Base-by-base conservation (phyloP, 2,888 invertebrate species). In the Mamestra brassicae region DNA sequence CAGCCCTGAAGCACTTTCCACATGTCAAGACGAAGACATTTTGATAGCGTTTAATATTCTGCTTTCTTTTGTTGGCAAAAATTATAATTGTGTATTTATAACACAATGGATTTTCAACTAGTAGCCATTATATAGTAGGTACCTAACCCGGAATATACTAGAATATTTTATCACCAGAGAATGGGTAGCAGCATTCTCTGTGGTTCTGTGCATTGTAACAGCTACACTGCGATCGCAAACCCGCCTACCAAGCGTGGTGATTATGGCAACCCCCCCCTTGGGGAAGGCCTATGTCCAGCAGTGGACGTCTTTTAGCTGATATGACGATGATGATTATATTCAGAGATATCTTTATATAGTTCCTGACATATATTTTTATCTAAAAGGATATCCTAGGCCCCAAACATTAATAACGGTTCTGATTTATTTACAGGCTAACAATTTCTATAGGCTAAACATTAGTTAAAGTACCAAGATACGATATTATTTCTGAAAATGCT, bases 381-480 rank as follows among this genome's bases (percentile, higher is more conserved):
- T 78, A 69, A 78, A 79, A 75, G 80, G 80, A 85, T 76, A 84
- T 76, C 78, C 80, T 79, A 73, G 71, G 78, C 74, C 78, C 84
- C 83, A 47, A 72, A 87, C 89, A 91, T 92, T 90, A 90, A 91
- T 91, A 91, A 87, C 80, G 85, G 58, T 7, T 84, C 76, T 89
- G 91, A 91, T 91, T 91, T 91, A 92, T 92, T 87, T 86, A 86
- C 80, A 71, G 34, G 4, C 80, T 85, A 87, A 88, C 86, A 86
- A 90, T 90, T 89, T 87, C 76, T 81, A 71, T 80, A 62, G 3
- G 4, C 62, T 54, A 34, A 70, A 83, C 88, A 89, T 90, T 76
- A 36, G 85, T 89, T 88, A 88, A 86, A 88, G 80, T 15, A 38
- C n/a, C 76, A 73, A 87, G 88, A 88, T 86, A 89, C 84, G 74